Evolutionary conservation across 2,797 vertebrate genomes (phyloP), one percentile per base, ranked within the genome.

Genomic region (Salmo trutta): DNA sequence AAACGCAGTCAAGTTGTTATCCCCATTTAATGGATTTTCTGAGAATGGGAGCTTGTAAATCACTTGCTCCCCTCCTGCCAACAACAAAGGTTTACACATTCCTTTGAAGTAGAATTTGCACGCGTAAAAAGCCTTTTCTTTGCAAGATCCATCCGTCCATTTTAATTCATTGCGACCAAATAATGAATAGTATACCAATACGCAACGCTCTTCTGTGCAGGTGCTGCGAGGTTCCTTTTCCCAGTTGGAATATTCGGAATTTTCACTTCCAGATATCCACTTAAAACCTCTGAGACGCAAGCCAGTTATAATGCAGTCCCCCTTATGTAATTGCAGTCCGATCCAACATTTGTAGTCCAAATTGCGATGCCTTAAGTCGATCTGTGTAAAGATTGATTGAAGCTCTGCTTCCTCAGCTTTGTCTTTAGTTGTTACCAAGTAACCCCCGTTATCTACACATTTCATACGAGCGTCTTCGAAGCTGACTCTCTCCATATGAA

Each of bases 241-340:
- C 94, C 94, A 95, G 81, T 92, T 93, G 72, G 93, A 90, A 82
- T 91, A 93, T 12, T 78, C 51, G n/a, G 91, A 89, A 0, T 91
- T 76, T 4, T 59, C 8, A 3, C 81, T 65, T 8, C 84, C 89
- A 4, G 89, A 84, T 0, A 84, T 77, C 94, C 94, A 95, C 65
- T 82, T 88, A 77, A 94, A 95, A 3, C 94, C 94, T 71, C 31
- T 81, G 14, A 95, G 86, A 5, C 54, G 15, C 31, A 72, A 36
- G 1, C 54, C 41, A 1, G 53, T 0, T 2, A 75, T 12, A 4
- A 89, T 79, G 15, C 94, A 95, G 21, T 81, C 41, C 0, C 75
- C 82, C 56, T 68, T 87, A 19, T 67, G 68, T 33, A 90, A 84
- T 75, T 84, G 91, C 27, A 95, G 75, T 75, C 93, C 94, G 17